Conservation (phyloP, 2,888 invertebrate genomes). For the Diarsia dahlii region DNA sequence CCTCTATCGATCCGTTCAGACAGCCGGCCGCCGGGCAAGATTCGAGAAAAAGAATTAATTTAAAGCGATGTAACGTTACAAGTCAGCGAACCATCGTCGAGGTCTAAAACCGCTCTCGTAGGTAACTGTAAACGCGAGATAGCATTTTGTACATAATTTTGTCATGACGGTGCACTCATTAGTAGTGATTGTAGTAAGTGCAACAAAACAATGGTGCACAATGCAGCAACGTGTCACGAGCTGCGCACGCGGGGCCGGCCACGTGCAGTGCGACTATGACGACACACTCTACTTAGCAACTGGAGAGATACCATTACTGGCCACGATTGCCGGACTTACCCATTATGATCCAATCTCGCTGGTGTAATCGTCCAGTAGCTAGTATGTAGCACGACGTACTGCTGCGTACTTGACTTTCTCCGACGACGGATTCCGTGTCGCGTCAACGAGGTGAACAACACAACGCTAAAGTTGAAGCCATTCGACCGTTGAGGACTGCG, state of each 20-base stretch:
- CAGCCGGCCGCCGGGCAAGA: constrained; percentile 67
- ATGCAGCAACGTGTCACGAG: constrained; percentile 69
- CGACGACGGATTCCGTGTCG: constrained; percentile 85
- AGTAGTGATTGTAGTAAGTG: constrained; percentile 48
- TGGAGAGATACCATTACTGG: constrained; percentile 71
- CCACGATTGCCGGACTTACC: constrained; percentile 80
- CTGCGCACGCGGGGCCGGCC: constrained; percentile 69
- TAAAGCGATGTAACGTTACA: constrained; percentile 66
- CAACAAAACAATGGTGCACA: constrained; percentile 67
- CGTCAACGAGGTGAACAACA: constrained; percentile 87
- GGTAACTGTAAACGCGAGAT: constrained; percentile 63
- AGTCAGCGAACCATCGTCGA: constrained; percentile 65
- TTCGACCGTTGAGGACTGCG: constrained; percentile 83
- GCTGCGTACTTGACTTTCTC: constrained; percentile 89
- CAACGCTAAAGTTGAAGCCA: constrained; percentile 83
- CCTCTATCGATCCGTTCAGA: constrained; percentile 70
- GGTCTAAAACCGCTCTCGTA: constrained; percentile 63
- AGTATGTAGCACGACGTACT: constrained; percentile 83
- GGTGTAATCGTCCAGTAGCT: constrained; percentile 80
- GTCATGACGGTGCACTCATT: constrained; percentile 48
- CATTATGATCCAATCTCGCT: constrained; percentile 85
- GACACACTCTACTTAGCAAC: constrained; percentile 81
- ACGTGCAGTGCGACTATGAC: constrained; percentile 76
- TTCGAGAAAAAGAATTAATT: constrained; percentile 68
- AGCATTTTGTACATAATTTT: constrained; percentile 61